Evolutionary conservation across 2,797 vertebrate genomes (phyloP).

Genomic region (Vireo griseus): DNA sequence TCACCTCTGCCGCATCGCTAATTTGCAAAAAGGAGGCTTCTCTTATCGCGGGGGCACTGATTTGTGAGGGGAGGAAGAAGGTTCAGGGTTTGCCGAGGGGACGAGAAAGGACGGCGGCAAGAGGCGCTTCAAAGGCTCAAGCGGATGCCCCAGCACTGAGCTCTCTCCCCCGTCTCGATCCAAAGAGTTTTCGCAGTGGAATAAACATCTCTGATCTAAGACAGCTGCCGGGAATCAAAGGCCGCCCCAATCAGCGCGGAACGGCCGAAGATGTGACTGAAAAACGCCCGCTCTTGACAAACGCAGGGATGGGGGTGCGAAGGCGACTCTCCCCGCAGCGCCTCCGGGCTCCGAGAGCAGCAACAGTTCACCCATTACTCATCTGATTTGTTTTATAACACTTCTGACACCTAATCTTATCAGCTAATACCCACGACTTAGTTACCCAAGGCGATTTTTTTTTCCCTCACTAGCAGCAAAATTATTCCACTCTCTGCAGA

Average conservation of each 20-base stretch:
- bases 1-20: not conserved
- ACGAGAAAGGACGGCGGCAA: not conserved
- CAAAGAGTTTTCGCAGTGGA: conserved; percentile 33
- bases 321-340: not conserved
- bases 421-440: conserved; percentile 34
- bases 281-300: not conserved
- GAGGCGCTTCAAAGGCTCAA: conserved; percentile 5
- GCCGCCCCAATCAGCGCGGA: not conserved
- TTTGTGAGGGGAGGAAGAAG: not conserved
- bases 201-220: conserved; percentile 69
- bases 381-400: conserved; percentile 64
- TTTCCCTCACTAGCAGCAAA: not conserved
- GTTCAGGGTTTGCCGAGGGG: not conserved
- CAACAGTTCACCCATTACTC: conserved; percentile 20
- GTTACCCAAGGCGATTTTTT: not conserved
- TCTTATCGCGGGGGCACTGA: not conserved
- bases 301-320: not conserved
- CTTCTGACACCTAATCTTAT: conserved; percentile 57
- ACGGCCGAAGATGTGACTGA: not conserved
- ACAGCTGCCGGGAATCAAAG: conserved; percentile 62
- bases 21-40: not conserved
- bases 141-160: not conserved
- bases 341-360: not conserved
- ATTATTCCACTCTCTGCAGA: not conserved
- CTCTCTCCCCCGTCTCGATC: not conserved